Evolutionary conservation across 1,140 invertebrate genomes (phyloP), one percentile per base, ranked within the genome.

Genomic region (Planococcus citri): DNA sequence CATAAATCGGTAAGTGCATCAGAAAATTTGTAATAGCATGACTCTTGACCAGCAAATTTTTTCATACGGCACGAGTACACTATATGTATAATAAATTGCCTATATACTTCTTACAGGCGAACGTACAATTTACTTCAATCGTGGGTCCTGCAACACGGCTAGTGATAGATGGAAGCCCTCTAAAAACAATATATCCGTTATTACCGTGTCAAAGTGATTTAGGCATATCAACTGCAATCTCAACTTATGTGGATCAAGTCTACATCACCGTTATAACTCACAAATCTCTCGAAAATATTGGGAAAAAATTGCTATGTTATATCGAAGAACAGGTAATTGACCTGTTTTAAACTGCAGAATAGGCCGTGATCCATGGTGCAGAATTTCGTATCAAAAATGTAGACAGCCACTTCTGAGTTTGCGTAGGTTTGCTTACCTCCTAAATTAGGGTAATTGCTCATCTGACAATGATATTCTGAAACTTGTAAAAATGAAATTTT

Each of bases 231-330:
- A 76, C 84, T 8, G 82, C 83, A 17, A 79, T 83, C 22, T 76
- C 84, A 69, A 82, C 80, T 21, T 84, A 84, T 72, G 80, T 78
- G 29, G 80, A 83, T 70, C 78, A 80, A 71, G 75, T 84, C 10
- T 79, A 80, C 71, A 74, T 84, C 68, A 76, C 81, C 6, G 80
- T 83, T 8, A 76, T 80, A n/a, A 76, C 80, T 4, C 81, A 83
- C 70, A 68, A 57, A 22, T 25, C 72, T 27, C 20, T 64, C 10
- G 60, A 64, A 25, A 64, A 64, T 17, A 64, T 64, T 4, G 60
- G 60, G 2, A 64, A 64, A 64, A 64, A 25, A 27, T 64, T 64
- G 24, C 22, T 64, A 3, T 64, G 60, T 25, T 64, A 25, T 21
- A 64, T 64, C 22, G 60, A 64, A 64, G 60, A 64, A 20, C 60